Percentiles rank a stretch among this genome's conserved stretches.
Evolutionary conservation across 2,113 vertebrate genomes (phyloP).

Genomic region (Periophthalmodon schlosseri): DNA sequence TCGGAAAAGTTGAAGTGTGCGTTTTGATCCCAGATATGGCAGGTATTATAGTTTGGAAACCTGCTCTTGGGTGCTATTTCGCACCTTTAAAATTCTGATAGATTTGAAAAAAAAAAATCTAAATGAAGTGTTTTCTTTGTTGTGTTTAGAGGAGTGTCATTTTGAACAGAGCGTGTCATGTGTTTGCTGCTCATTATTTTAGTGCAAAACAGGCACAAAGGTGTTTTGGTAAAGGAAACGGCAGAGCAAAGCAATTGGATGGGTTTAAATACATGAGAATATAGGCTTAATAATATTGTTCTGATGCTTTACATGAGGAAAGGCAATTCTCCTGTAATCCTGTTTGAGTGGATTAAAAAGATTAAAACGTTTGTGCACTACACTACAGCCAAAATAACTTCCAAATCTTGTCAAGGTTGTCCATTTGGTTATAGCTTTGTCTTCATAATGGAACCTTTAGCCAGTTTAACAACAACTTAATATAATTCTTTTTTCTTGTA

Average conservation of each 20-base stretch:
- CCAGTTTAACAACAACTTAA: conserved; percentile 21
- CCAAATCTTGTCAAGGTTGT: conserved; percentile 41
- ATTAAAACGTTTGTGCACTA: conserved; percentile 14
- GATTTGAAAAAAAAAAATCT: conserved; percentile 24
- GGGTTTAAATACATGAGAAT: conserved; percentile 8
- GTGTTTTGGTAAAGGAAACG: conserved; percentile 13
- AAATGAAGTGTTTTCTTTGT: conserved; percentile 38
- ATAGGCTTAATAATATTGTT: conserved; percentile 31
- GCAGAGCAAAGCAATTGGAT: conserved; percentile 13
- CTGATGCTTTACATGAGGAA: conserved; percentile 14
- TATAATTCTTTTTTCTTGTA: not conserved
- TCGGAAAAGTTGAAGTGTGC: conserved; percentile 51
- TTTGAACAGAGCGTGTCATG: conserved; percentile 9
- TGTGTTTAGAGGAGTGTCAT: conserved; percentile 39
- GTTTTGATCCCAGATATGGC: conserved; percentile 59
- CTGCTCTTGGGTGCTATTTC: conserved; percentile 53
- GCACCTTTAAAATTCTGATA: conserved; percentile 44
- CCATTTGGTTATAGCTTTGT: conserved; percentile 10
- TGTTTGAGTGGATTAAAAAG: conserved; percentile 36
- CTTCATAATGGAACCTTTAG: conserved; percentile 39
- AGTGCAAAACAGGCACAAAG: conserved; percentile 22
- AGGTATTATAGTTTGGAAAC: conserved; percentile 60
- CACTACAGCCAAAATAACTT: conserved; percentile 14
- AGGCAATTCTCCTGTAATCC: conserved; percentile 36
- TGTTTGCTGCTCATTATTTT: conserved; percentile 26